phyloP scores from a whole-genome alignment of 2,113 vertebrate genomes.

The Nannospalax galili region DNA sequence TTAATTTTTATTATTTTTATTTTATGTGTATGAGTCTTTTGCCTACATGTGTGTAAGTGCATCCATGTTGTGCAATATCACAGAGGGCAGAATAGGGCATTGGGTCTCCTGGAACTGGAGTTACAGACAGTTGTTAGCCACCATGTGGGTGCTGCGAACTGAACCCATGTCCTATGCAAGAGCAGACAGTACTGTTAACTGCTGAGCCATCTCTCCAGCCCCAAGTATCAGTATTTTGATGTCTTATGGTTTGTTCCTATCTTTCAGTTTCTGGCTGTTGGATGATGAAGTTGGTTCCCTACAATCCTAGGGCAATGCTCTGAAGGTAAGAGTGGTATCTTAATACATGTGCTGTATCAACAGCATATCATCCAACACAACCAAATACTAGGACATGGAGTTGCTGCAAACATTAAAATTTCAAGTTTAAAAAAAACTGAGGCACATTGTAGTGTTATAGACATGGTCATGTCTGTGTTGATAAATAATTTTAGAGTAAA shows the following conservation, averaged over 20 bases:
- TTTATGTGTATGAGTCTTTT: too few relatives aligned
- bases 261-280: neutral
- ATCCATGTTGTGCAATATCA: too few relatives aligned
- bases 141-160: too few relatives aligned
- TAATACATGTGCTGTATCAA: neutral
- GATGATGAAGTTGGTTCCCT: neutral
- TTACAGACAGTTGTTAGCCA: too few relatives aligned
- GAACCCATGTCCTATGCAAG: too few relatives aligned
- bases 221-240: neutral
- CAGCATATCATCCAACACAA: neutral
- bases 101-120: too few relatives aligned
- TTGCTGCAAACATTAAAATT: neutral
- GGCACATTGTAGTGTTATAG: neutral
- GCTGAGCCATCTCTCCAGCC: too few relatives aligned
- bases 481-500: constrained; percentile 8
- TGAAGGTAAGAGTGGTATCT: neutral
- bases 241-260: neutral
- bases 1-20: too few relatives aligned
- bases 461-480: neutral
- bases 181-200: too few relatives aligned
- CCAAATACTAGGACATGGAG: neutral
- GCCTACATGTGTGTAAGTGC: too few relatives aligned
- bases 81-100: too few relatives aligned
- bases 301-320: neutral
- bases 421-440: neutral